These are phyloP conservation scores for Steinernema khuongi DNA, from an alignment of 1,140 invertebrate species.

Conservation along the genomic window DNA sequence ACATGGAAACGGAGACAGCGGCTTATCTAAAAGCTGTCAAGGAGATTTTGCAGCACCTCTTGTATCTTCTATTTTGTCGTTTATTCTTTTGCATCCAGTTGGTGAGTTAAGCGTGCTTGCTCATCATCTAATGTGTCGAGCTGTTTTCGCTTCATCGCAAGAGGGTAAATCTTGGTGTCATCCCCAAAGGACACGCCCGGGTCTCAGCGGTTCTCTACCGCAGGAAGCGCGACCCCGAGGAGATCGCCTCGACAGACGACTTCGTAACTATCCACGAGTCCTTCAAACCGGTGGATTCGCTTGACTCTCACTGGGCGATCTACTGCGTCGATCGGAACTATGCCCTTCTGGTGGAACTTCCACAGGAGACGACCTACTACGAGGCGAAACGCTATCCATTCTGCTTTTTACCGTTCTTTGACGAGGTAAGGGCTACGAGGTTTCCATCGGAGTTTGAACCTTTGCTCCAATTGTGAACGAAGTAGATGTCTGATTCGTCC, in stretches of 20 bases:
- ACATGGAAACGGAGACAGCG: no score
- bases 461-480: no score
- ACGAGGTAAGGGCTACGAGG: slow-evolving; percentile 12
- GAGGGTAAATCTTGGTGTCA: neutral
- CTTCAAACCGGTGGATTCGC: neutral
- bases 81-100: no score
- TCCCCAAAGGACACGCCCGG: neutral
- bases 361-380: neutral
- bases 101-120: no score
- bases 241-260: slow-evolving; percentile 11
- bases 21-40: no score
- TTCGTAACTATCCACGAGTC: slow-evolving; percentile 11
- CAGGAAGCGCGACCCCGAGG: slow-evolving; percentile 21
- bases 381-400: neutral
- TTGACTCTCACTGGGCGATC: slow-evolving; percentile 11
- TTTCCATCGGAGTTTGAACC: no score
- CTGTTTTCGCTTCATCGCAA: neutral
- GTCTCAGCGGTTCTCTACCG: neutral
- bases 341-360: slow-evolving; percentile 21
- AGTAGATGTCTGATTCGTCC: neutral
- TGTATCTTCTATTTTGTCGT: no score
- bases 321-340: slow-evolving; percentile 21
- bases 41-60: no score
- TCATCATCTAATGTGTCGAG: no score
- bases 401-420: slow-evolving; percentile 19